Base-by-base conservation (phyloP, 2,113 vertebrate genomes). In the Xenopus borealis region DNA sequence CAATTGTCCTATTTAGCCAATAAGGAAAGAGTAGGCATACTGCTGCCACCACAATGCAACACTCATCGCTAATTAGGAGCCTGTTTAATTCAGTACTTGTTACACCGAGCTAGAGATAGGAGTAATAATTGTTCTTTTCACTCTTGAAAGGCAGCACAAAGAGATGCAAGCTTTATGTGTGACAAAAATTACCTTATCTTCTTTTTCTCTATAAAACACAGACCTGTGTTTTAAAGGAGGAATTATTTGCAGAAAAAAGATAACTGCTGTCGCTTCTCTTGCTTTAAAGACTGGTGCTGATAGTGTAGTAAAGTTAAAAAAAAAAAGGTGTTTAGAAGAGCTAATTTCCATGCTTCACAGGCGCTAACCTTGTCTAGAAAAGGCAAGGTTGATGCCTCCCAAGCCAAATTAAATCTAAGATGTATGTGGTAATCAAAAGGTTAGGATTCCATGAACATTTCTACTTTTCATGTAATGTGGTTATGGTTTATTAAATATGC, bases 301-400 rank as follows among this genome's bases (percentile, higher is more conserved):
- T 53, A 63, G 72, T 78, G 71, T 55, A 82, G 82, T 46, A 82
- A 81, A 81, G 17, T 45, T 82, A 81, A 81, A 14, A 45, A 5
- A 66, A 44, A 27, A 27, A 63, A 52, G 40, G 33, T 68, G 68
- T 79, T 83, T 13, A 63, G 78, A 82, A 76, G 80, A 79, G 20
- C 82, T 88, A 58, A 62, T 88, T 86, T 73, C 69, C 72, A 80
- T 82, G 83, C 88, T 85, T 81, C 75, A 80, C 79, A 78, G 79
- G 71, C 69, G 85, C 82, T 80, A 69, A 85, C 87, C 89, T 89
- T 88, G 79, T 78, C 81, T 87, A 80, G 71, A 66, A 69, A 81
- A 85, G 81, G 83, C 88, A 87, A 88, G 89, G 89, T 86, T 84
- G 89, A 75, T 80, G 81, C 0, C 69, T 83, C 87, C 85, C 80